phyloP scores from a whole-genome alignment of 2,113 vertebrate genomes.

The Menura novaehollandiae region DNA sequence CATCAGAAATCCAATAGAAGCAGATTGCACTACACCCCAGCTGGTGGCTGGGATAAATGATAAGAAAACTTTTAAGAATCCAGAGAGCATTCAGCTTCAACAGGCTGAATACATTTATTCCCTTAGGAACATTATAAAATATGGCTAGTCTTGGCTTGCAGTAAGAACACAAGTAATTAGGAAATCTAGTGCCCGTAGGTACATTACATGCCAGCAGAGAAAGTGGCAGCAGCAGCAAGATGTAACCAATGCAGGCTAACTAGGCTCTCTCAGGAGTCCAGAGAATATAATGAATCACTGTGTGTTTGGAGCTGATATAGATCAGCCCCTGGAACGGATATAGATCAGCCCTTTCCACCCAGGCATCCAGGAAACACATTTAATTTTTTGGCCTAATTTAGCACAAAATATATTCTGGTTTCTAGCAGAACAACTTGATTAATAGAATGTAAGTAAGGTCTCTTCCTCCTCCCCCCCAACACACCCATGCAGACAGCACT shows the following conservation, averaged over 20 bases:
- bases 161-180: constrained; percentile 10
- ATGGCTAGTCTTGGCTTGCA: neutral
- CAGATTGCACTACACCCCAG: neutral
- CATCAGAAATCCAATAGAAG: neutral
- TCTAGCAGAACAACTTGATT: neutral
- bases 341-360: neutral
- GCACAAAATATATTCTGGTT: neutral
- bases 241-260: neutral
- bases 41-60: neutral
- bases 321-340: neutral
- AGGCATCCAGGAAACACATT: neutral
- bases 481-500: neutral
- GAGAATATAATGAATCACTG: neutral
- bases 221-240: constrained; percentile 13
- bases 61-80: neutral
- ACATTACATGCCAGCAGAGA: neutral
- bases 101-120: neutral
- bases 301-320: neutral
- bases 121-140: neutral
- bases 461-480: neutral
- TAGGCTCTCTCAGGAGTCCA: neutral
- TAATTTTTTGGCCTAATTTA: neutral
- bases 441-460: neutral
- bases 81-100: neutral
- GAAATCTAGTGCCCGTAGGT: neutral